Conservation (phyloP, 2,797 vertebrate species). For the Epinephelus malabaricus region DNA sequence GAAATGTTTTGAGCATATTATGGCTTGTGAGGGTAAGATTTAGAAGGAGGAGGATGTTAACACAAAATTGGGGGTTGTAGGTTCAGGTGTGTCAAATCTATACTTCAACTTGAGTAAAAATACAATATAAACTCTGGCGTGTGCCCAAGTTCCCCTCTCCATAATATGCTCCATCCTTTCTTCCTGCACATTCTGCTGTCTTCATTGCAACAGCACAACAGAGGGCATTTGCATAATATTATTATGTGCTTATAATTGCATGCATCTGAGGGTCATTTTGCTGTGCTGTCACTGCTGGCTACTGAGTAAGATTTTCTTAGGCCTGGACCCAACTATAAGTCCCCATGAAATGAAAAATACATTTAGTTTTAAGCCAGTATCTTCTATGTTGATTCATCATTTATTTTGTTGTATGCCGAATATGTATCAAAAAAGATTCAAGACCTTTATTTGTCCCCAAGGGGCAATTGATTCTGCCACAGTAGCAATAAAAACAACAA, state of each 20-base stretch:
- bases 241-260: slow-evolving; percentile 52
- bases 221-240: slow-evolving; percentile 59
- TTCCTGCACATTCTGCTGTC: slow-evolving; percentile 35
- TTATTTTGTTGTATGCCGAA: too few relatives aligned
- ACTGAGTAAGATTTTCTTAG: slow-evolving; percentile 40
- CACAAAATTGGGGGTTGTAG: neutral
- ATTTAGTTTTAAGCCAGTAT: too few relatives aligned
- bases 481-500: too few relatives aligned
- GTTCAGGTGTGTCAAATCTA: slow-evolving; percentile 2
- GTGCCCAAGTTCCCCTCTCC: neutral
- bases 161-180: neutral
- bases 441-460: too few relatives aligned
- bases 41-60: neutral
- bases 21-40: neutral
- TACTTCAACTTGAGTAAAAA: slow-evolving; percentile 5
- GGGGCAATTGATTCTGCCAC: too few relatives aligned
- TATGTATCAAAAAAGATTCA: too few relatives aligned
- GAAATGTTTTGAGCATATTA: slow-evolving; percentile 3
- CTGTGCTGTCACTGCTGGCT: slow-evolving; percentile 26
- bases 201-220: slow-evolving; percentile 43
- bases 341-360: too few relatives aligned
- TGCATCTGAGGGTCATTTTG: slow-evolving; percentile 54
- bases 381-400: too few relatives aligned
- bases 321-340: neutral
- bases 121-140: neutral